Conservation (phyloP, 2,797 vertebrate species). For the Myripristis jacobus region DNA sequence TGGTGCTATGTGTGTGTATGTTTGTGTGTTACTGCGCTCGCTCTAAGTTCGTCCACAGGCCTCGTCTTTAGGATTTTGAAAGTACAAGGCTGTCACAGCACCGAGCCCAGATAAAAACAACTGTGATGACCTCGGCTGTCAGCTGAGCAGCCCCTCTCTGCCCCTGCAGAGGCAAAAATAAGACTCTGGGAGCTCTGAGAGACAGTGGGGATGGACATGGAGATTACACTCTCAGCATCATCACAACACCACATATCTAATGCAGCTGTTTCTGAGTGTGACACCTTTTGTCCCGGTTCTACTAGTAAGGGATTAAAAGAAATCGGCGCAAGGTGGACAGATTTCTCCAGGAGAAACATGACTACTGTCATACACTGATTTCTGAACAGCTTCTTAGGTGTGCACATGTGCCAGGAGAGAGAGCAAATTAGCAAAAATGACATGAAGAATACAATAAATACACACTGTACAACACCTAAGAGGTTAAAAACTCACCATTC, state of each 20-base stretch:
- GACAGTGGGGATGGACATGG: constrained; percentile 49
- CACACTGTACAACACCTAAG: too few relatives aligned
- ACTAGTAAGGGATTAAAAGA: neutral
- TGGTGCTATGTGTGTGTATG: neutral
- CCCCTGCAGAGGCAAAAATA: constrained; percentile 47
- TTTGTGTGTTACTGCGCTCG: constrained; percentile 4
- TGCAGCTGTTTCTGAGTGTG: constrained; percentile 48
- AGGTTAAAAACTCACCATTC: too few relatives aligned
- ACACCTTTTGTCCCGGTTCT: constrained; percentile 16
- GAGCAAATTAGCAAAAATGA: too few relatives aligned
- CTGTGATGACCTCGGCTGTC: constrained; percentile 69
- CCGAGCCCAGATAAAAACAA: constrained; percentile 54
- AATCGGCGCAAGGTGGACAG: too few relatives aligned
- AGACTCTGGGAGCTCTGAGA: constrained; percentile 40
- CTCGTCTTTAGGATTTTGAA: constrained; percentile 36
- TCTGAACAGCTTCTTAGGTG: too few relatives aligned
- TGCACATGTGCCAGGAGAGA: too few relatives aligned
- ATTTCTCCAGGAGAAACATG: too few relatives aligned
- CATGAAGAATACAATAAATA: too few relatives aligned
- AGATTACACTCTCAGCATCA: constrained; percentile 47
- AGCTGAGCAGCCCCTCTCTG: constrained; percentile 41
- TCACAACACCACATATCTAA: constrained; percentile 35
- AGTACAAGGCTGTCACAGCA: constrained; percentile 60
- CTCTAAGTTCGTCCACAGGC: constrained; percentile 41
- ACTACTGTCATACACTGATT: too few relatives aligned